Percentiles rank a stretch among this genome's conserved stretches.
These are phyloP conservation scores for Hippoglossus stenolepis DNA, from an alignment of 2,113 vertebrate genomes.

Conservation along the genomic window DNA sequence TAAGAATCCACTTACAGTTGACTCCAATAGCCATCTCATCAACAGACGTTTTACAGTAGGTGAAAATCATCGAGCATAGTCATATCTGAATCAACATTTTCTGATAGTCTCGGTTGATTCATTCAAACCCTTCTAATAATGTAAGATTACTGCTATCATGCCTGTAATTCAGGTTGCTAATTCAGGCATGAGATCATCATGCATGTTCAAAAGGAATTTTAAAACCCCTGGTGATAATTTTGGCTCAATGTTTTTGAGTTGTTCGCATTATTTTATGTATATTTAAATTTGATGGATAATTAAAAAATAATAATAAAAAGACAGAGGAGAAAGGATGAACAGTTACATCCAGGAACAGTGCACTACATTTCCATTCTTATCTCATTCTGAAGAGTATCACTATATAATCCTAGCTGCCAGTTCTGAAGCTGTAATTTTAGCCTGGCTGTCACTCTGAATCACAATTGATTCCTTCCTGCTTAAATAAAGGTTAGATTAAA, in stretches of 20 bases:
- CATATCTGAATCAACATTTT: too few relatives aligned
- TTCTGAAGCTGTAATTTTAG: slow-evolving; percentile 21
- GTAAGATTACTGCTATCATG: neutral
- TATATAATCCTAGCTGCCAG: slow-evolving; percentile 22
- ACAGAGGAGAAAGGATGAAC: neutral
- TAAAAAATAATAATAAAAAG: neutral
- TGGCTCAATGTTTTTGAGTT: too few relatives aligned
- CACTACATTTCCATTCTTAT: neutral
- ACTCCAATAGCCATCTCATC: too few relatives aligned
- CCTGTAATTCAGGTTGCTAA: too few relatives aligned
- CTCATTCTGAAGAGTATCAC: slow-evolving; percentile 16
- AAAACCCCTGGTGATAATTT: neutral
- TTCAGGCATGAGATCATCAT: too few relatives aligned
- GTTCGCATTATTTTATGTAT: neutral
- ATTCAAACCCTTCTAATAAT: neutral
- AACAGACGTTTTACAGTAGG: too few relatives aligned
- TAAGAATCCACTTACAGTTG: too few relatives aligned
- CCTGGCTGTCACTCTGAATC: slow-evolving; percentile 57
- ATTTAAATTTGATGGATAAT: too few relatives aligned
- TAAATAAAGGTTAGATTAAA: slow-evolving; percentile 70
- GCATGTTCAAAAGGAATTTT: neutral
- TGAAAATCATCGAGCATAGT: too few relatives aligned
- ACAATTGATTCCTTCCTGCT: slow-evolving; percentile 45
- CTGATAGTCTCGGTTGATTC: neutral
- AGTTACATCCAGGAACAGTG: neutral